Base-by-base conservation (phyloP, 2,113 vertebrate species). In the Echinops telfairi region DNA sequence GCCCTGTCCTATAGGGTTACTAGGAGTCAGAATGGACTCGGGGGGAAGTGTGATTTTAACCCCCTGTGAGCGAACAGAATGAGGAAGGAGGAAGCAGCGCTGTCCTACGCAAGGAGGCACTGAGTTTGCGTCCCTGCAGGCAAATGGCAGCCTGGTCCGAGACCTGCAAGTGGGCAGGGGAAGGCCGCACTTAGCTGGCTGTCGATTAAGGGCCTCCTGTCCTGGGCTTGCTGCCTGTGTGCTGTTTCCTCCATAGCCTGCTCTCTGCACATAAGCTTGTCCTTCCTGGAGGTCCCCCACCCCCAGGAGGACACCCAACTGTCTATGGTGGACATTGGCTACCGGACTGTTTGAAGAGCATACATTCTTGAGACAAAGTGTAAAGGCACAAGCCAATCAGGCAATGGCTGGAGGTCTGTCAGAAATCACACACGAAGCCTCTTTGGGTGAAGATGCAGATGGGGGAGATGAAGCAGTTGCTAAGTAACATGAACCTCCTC, bases 391-490 rank as follows among this genome's bases (percentile, higher is more conserved):
- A 19, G 58, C 40, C 8, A 2, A 2, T 0, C 12, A 25, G 22
- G n/a, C 3, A 1, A 47, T 0, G 29, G 0, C 8, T 16, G 0
- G 0, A 1, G 1, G 19, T 29, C 62, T 43, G 66, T 15, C 8
- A 4, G 31, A 47, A 20, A 75, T 73, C 17, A 29, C 33, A 66
- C 38, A 25, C 0, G 11, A 62, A 31, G 70, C 5, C 47, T 12
- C 9, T 1, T 5, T 31, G 19, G 16, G 64, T 29, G 20, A 15
- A n/a, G 33, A 38, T n/a, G 62, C 81, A 76, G 38, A 4, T 8
- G 31, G 58, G 73, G 19, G n/a, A 47, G 14, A 58, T 0, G 58
- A 1, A 17, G 25, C 4, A 3, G 60, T 2, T 0, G 11, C 25
- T n/a, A 2, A 14, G 40, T 57, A 33, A 73, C 40, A 3, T 20